Evolutionary conservation across 2,113 vertebrate genomes (phyloP).

Genomic region (Varanus komodoensis): DNA sequence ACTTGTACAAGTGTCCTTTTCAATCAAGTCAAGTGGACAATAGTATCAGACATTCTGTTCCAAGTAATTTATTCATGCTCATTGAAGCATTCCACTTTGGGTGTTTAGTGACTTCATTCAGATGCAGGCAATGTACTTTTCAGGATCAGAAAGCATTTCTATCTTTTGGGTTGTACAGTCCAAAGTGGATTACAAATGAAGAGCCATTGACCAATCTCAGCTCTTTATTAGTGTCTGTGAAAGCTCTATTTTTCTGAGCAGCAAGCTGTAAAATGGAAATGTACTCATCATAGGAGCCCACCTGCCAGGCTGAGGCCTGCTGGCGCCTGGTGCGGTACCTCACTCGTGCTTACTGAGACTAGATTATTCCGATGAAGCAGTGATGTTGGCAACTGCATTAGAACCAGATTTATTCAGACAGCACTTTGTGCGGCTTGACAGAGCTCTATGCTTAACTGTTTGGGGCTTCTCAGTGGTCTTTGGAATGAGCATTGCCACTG

Average conservation of each 20-base stretch:
- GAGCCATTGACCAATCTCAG: background rate
- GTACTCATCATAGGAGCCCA: background rate
- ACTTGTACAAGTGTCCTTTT: background rate
- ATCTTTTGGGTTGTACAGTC: background rate
- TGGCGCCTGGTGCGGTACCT: accelerated
- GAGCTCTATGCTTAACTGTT: accelerated
- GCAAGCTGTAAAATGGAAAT: background rate
- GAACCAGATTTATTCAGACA: slow-evolving; percentile 5
- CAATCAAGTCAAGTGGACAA: background rate
- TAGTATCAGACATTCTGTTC: background rate
- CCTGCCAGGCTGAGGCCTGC: background rate
- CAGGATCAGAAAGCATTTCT: background rate
- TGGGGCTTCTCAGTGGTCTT: background rate
- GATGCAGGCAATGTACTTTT: background rate
- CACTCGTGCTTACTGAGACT: background rate
- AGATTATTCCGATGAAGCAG: background rate
- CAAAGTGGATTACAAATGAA: slow-evolving; percentile 13
- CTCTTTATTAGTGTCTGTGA: slow-evolving; percentile 1
- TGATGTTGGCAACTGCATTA: background rate
- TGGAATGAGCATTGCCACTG: background rate
- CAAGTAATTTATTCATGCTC: background rate
- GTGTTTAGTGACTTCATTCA: background rate
- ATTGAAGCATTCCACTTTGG: background rate
- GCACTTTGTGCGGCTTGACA: background rate
- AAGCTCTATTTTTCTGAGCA: background rate